Evolutionary conservation across 2,888 invertebrate genomes (phyloP).

Genomic region (Chymomyza fuscimana): DNA sequence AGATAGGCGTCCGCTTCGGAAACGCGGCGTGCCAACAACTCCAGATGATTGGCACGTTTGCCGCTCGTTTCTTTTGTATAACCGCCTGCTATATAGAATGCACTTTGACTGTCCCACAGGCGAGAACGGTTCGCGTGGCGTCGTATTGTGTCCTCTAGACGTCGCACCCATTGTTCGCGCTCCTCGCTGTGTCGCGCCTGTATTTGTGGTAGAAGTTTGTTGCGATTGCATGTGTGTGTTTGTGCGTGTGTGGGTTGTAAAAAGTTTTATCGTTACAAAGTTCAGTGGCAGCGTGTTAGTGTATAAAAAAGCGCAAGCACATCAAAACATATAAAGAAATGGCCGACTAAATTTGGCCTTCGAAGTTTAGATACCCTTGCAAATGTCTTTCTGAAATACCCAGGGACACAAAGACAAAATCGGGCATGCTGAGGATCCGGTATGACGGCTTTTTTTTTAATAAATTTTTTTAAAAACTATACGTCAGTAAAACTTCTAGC

Average conservation of each 20-base stretch:
- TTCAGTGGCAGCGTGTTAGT: slow-evolving; percentile 28
- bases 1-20: slow-evolving; percentile 97
- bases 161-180: slow-evolving; percentile 97
- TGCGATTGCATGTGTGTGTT: slow-evolving; percentile 18
- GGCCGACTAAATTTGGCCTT: not conserved
- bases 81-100: slow-evolving; percentile 74
- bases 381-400: not conserved
- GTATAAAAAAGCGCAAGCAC: slow-evolving; percentile 4
- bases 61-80: slow-evolving; percentile 80
- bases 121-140: slow-evolving; percentile 86
- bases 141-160: slow-evolving; percentile 95
- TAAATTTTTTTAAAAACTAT: no score
- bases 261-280: slow-evolving; percentile 62
- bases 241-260: slow-evolving; percentile 40
- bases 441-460: no score
- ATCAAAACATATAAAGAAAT: slow-evolving; percentile 22
- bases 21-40: slow-evolving; percentile 92
- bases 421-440: no score
- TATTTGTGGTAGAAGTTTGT: slow-evolving; percentile 14
- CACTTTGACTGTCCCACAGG: slow-evolving; percentile 77
- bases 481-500: no score
- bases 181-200: slow-evolving; percentile 97
- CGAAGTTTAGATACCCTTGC: not conserved
- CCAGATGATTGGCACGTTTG: slow-evolving; percentile 79
- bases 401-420: not conserved